A percentile compares a stretch with the other conserved stretches of the same genome.
Evolutionary conservation across 2,797 vertebrate species (phyloP).

Genomic region (Limnodromus scolopaceus): DNA sequence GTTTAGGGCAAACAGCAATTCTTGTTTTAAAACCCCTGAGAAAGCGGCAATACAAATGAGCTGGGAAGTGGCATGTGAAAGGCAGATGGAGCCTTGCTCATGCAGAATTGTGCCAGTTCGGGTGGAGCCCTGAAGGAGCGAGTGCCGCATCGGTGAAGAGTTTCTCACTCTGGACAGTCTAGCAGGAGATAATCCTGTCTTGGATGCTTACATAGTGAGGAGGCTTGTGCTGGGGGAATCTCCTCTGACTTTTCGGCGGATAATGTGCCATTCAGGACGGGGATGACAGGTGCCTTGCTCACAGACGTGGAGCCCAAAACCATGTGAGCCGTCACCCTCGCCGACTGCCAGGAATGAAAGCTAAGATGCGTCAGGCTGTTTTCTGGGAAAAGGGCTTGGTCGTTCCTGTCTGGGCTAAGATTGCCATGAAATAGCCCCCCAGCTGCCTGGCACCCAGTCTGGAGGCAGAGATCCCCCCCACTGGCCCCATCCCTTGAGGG

Average conservation of each 20-base stretch:
- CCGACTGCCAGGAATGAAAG: background rate
- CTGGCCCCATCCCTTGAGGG: background rate
- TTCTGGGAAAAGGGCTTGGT: slow-evolving; percentile 42
- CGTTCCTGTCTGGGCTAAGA: background rate
- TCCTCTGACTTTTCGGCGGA: background rate
- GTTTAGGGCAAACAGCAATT: background rate
- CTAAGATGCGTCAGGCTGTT: background rate
- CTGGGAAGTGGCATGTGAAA: background rate
- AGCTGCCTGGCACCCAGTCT: background rate
- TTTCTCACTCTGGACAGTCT: background rate
- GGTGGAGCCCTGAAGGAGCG: background rate
- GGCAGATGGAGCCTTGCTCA: background rate
- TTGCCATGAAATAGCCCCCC: background rate
- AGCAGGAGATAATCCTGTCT: background rate
- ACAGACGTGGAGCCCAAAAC: background rate
- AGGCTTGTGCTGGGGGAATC: background rate
- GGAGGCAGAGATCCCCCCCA: background rate
- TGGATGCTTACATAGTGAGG: background rate
- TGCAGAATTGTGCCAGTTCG: background rate
- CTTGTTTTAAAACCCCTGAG: background rate
- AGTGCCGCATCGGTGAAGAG: background rate
- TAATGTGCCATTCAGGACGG: background rate
- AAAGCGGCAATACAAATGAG: background rate
- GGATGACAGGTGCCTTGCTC: slow-evolving; percentile 31
- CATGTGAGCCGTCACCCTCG: background rate